Base-by-base conservation (phyloP, 2,113 vertebrate species). In the Forbesichthys agassizii region DNA sequence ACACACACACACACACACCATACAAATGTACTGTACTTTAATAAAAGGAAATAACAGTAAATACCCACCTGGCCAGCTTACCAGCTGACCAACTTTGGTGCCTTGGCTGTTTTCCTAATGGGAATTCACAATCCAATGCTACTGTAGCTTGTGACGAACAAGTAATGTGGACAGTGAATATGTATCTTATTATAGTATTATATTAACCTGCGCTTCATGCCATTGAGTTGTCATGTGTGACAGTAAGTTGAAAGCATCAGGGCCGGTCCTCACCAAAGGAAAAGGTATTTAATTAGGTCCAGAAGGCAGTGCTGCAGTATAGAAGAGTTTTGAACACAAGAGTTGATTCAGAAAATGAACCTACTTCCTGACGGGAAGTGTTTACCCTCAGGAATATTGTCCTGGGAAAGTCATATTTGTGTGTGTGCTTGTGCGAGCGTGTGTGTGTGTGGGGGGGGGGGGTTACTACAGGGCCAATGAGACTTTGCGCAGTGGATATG, bases 351-450 rank as follows among this genome's bases (percentile, higher is more conserved):
- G 57, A 74, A 56, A n/a, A 27, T 46, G 83, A 75, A 77, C 63
- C 54, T 48, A 67, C 74, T 82, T 82, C 81, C 83, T 82, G 71
- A 67, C 79, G 77, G 79, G 66, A 84, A 76, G 63, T 52, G 64
- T 70, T 48, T 80, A 70, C 48, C 42, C 64, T 79, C 13, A 54
- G 13, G 52, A 16, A 54, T 54, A n/a, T n/a, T 54, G 52, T 13
- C 52, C 52, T 14, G n/a, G 49, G 49, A n/a, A 54, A 27, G 27
- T 27, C 27, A 27, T 27, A 27, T 27, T 27, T 27, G 49, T 58
- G n/a, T 48, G 49, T 52, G 49, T 52, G 11, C 11, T 3, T 14
- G 36, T 42, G 11, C 3, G 36, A 5, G 36, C 6, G 36, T 51
- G 49, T 10, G 49, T 5, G 16, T 51, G 69, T 2, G n/a, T 59